Evolutionary conservation across 2,797 vertebrate species (phyloP).

Genomic region (Gila robusta): DNA sequence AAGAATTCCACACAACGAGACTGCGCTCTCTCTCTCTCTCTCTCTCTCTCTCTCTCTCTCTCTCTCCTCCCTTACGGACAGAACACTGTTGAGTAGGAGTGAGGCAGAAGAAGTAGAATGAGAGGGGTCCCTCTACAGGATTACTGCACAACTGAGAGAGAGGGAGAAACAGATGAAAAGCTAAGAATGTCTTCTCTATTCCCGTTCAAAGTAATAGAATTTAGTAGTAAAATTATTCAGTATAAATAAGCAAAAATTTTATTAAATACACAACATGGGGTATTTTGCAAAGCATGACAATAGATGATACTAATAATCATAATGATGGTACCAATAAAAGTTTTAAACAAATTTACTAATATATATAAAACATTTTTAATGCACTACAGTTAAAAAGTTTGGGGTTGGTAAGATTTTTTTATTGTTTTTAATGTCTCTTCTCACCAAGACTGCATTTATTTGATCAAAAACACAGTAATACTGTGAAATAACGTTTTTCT

Average conservation of each 20-base stretch:
- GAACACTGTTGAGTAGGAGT: conserved; percentile 54
- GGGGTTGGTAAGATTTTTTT: too few species aligned
- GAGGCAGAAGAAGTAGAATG: conserved; percentile 41
- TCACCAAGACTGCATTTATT: neutral
- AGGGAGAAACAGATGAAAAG: conserved; percentile 66
- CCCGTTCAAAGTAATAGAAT: neutral
- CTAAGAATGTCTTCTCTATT: neutral
- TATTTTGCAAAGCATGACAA: neutral
- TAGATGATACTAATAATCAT: neutral
- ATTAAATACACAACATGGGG: neutral
- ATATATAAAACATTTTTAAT: too few species aligned
- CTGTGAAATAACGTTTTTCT: neutral
- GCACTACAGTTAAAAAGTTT: too few species aligned
- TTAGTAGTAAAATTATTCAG: neutral
- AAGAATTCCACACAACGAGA: conserved; percentile 69
- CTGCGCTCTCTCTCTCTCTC: conserved; percentile 64
- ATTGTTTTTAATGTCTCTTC: neutral
- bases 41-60: conserved; percentile 61
- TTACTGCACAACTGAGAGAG: conserved; percentile 61
- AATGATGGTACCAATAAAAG: neutral
- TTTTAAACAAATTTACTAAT: neutral
- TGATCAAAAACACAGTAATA: neutral
- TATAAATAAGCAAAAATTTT: neutral
- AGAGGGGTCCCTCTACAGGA: conserved; percentile 74
- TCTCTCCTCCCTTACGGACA: conserved; percentile 59